Conservation (phyloP, 2,888 invertebrate genomes). For the Agriotes lineatus region DNA sequence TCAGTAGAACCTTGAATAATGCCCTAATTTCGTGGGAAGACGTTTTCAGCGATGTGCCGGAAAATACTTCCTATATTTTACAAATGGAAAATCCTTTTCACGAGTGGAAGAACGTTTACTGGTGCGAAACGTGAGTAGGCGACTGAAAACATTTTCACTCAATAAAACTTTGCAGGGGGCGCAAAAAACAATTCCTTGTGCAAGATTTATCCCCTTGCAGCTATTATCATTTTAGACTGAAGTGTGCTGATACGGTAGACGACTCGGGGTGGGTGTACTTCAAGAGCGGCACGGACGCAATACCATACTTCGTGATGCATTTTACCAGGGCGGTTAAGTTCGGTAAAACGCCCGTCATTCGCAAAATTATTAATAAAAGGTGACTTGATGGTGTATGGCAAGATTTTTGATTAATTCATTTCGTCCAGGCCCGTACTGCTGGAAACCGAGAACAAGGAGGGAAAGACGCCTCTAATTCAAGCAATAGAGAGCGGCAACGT, state of each 20-base stretch:
- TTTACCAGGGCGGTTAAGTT: constrained; percentile 58
- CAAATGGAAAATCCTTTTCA: constrained; percentile 52
- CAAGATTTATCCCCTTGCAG: constrained; percentile 67
- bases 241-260: constrained; percentile 56
- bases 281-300: constrained; percentile 57
- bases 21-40: constrained; percentile 53
- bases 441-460: constrained; percentile 66
- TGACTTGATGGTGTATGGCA: too few species aligned
- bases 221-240: constrained; percentile 68
- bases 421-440: constrained; percentile 67
- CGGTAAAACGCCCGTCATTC: constrained; percentile 56
- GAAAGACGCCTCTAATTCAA: constrained; percentile 70
- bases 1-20: constrained; percentile 43
- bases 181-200: constrained; percentile 64
- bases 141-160: too few species aligned
- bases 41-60: constrained; percentile 36
- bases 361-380: constrained; percentile 58
- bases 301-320: constrained; percentile 56
- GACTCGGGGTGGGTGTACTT: constrained; percentile 58
- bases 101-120: constrained; percentile 56
- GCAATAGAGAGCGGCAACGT: constrained; percentile 67
- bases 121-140: too few species aligned
- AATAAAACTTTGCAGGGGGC: constrained; percentile 68
- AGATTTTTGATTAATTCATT: too few species aligned
- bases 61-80: constrained; percentile 43